Conservation (phyloP, 2,888 invertebrate genomes). For the Rotaria macrura region DNA sequence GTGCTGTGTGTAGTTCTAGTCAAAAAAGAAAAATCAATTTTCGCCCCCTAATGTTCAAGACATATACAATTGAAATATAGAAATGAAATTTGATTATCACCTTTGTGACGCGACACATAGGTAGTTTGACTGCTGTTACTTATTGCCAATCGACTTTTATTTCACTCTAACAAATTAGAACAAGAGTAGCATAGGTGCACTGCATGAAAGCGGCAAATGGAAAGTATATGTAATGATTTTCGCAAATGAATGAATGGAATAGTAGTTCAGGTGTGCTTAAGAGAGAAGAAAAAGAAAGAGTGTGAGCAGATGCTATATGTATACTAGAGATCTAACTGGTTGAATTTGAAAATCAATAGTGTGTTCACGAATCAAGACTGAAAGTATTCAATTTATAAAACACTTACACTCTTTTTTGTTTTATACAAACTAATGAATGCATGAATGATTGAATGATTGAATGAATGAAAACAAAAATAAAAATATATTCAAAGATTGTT, state of each 20-base stretch:
- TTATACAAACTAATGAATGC: no score
- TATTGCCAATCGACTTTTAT: constrained; percentile 3
- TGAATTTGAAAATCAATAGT: neutral
- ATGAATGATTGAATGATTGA: no score
- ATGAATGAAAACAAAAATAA: no score
- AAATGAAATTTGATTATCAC: constrained; percentile 11
- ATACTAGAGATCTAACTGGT: neutral
- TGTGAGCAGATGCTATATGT: constrained; percentile 6
- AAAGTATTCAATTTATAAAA: neutral
- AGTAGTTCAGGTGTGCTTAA: neutral
- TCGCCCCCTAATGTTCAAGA: neutral
- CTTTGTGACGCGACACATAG: constrained; percentile 11
- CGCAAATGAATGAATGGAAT: neutral
- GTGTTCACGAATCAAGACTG: neutral
- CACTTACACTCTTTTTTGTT: neutral
- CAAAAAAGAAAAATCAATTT: neutral
- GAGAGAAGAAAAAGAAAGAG: neutral
- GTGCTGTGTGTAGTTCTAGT: no score
- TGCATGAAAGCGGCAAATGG: constrained; percentile 5
- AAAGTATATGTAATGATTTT: constrained; percentile 10
- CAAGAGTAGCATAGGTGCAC: neutral
- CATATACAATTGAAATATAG: neutral
- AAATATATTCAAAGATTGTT: no score
- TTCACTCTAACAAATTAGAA: constrained; percentile 11
- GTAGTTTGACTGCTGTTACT: constrained; percentile 8